Evolutionary conservation across 2,888 invertebrate genomes (phyloP), one percentile per base, ranked within the genome.

Genomic region (Mesorhabditis belari): DNA sequence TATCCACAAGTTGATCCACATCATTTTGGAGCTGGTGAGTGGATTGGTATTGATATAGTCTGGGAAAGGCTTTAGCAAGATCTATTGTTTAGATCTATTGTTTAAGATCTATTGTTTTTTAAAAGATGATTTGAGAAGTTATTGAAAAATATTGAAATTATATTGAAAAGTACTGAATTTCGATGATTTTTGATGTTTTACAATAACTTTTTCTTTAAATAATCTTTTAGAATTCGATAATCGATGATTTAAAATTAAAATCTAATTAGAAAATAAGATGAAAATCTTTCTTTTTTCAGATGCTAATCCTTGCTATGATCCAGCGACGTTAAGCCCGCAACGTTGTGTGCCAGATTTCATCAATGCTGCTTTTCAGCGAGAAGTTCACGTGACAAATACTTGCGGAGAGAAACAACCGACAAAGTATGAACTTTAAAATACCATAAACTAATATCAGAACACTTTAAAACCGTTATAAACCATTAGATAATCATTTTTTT

Each of bases 371-470:
- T 96, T 89, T 84, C 88, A 88, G 81, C 86, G 90, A 58, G 86
- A 87, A 67, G 91, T 95, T 83, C 91, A 93, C 71, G 90, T 91
- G 9, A 93, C 94, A 19, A 95, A 95, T 82, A 96, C 95, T 1
- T 98, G 96, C 80, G 96, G 95, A 0, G 88, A 90, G 77, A 86
- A 87, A 53, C 88, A 88, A 0, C 84, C 85, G 0, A 89, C 74
- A 23, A 71, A 64, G 62, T 71, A 55, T 56, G 58, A n/a, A 27
- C 5, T 28, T 56, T 4, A 23, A 51, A n/a, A 21, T 56, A 25
- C 57, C 44, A 21, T 4, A 26, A 52, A 23, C 17, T 19, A 57
- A 49, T 17, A 19, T 24, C n/a, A n/a, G n/a, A n/a, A n/a, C n/a
- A n/a, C n/a, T n/a, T n/a, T n/a, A n/a, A n/a, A n/a, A n/a, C n/a